Conservation (phyloP, 2,888 invertebrate species). For the Drosophila prostipennis region DNA sequence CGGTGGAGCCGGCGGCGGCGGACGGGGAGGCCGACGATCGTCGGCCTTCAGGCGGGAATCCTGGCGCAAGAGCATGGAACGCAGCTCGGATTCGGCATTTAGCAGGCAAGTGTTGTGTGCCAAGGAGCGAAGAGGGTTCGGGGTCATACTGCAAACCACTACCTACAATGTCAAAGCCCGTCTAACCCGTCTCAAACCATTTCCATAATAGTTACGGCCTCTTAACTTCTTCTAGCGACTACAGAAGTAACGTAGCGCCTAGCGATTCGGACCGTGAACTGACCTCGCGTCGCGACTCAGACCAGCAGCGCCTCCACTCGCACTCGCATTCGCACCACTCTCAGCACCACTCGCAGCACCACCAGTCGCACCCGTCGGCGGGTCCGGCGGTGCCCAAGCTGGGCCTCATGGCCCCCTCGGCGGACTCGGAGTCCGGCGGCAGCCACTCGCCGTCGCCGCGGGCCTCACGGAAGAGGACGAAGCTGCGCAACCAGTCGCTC, state of each 20-base stretch:
- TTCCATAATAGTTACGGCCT: constrained; percentile 84
- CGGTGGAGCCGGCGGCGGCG: constrained; percentile 42
- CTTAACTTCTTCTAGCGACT: constrained; percentile 90
- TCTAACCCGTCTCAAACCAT: constrained; percentile 65
- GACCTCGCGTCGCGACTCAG: constrained; percentile 89
- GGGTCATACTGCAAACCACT: too few relatives aligned
- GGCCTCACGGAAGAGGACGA: constrained; percentile 91
- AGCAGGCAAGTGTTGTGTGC: constrained; percentile 89
- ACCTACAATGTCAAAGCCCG: constrained; percentile 2
- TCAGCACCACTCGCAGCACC: constrained; percentile 14
- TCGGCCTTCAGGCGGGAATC: constrained; percentile 91
- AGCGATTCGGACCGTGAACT: constrained; percentile 95
- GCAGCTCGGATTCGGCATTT: constrained; percentile 96
- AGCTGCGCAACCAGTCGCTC: constrained; percentile 95
- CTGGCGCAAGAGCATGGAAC: constrained; percentile 96
- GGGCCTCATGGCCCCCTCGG: constrained; percentile 88
- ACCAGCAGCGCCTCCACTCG: constrained; percentile 84
- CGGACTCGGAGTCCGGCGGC: constrained; percentile 94
- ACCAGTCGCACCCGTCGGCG: constrained; percentile 14
- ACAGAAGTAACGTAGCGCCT: constrained; percentile 95
- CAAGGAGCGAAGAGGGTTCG: background rate
- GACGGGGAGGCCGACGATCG: constrained; percentile 82
- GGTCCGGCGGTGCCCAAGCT: constrained; percentile 85
- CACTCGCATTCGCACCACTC: constrained; percentile 21
- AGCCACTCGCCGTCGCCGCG: constrained; percentile 94